Percentiles rank a stretch among this genome's conserved stretches.
Conservation (phyloP, 2,113 vertebrate species). For the Pelecanus crispus region DNA sequence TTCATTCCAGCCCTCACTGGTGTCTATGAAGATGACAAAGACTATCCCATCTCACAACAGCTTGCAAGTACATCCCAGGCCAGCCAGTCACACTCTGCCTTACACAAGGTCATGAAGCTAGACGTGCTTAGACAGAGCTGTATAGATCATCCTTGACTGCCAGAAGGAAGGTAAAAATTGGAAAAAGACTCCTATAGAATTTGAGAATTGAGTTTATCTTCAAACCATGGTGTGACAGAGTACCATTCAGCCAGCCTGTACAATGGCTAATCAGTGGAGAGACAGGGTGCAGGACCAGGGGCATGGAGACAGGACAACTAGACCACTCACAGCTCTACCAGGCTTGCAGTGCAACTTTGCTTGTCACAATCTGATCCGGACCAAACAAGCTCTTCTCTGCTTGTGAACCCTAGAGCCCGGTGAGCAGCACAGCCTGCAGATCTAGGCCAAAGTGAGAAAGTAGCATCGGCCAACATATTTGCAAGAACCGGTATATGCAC, state of each 20-base stretch:
- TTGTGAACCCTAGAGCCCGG: background rate
- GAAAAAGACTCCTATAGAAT: background rate
- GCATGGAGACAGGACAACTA: background rate
- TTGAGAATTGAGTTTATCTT: background rate
- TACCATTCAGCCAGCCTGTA: background rate
- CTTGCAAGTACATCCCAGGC: background rate
- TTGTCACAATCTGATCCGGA: background rate
- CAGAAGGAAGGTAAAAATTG: background rate
- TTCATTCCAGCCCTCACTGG: background rate
- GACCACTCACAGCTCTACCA: background rate
- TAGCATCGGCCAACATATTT: background rate
- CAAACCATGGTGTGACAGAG: background rate
- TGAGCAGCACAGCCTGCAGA: background rate
- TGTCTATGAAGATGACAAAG: background rate
- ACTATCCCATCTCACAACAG: background rate
- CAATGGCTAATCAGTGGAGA: background rate
- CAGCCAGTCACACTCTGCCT: background rate
- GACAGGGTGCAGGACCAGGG: background rate
- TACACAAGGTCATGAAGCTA: background rate
- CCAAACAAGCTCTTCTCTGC: background rate
- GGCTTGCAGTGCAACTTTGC: background rate
- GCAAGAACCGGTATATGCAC: background rate
- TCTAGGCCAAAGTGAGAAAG: background rate
- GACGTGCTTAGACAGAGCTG: background rate
- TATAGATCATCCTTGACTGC: background rate